Base-by-base conservation (phyloP, 1,140 invertebrate genomes). In the Rhysida immarginata region DNA sequence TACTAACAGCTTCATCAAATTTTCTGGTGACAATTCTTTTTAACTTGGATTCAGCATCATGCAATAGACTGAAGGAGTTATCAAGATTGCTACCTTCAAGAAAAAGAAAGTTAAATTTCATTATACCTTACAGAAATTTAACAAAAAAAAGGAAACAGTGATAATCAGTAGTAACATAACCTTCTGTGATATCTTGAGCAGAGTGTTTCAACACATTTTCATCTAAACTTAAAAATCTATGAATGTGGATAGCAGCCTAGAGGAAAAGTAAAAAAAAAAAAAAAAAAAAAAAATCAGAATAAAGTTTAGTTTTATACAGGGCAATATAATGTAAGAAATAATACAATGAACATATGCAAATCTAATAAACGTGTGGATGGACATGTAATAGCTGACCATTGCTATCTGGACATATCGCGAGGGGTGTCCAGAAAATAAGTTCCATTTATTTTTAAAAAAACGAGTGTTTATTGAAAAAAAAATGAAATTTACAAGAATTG, bases 171-270 rank as follows among this genome's bases (percentile, higher is more conserved):
- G n/a, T 2, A 26, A 20, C 29, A 16, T 49, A 65, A 79, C 77
- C 77, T 74, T 80, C 77, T 58, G 68, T 70, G 18, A 86, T 80
- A 69, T 87, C 82, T 61, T 83, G 79, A 16, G 85, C 85, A 16
- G 81, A 84, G 63, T 79, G 78, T 64, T 83, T 78, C 14, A 98
- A 71, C 20, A 96, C 78, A 56, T 84, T 82, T 64, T 93, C 87
- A 74, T 98, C 95, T 79, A 99, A 90, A 51, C 86, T 84, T 25
- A 98, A 75, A 71, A 95, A 99, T 48, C 95, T 76, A 65, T 96
- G 88, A 48, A 99, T 85, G 69, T 97, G 93, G 16, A 81, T 88
- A 20, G 95, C 93, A 58, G 92, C 95, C 74, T 94, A 84, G 14
- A 61, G 56, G 1, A 58, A 48, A 52, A 46, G 3, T 8, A 46